Conservation (phyloP, 2,888 invertebrate genomes). For the Calameuta filiformis region DNA sequence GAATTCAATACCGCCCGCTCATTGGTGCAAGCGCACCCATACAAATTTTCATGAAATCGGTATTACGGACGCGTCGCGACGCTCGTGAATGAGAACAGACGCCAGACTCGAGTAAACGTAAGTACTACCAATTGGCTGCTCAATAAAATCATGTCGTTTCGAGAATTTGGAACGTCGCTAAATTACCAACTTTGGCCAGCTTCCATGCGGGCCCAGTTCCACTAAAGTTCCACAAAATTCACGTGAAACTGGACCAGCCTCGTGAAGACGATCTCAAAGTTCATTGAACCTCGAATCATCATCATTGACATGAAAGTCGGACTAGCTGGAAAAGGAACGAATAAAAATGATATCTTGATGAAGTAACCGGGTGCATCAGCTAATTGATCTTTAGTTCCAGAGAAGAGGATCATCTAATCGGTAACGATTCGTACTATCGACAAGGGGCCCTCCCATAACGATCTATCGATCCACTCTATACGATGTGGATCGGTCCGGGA, state of each 20-base stretch:
- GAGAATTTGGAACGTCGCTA: not conserved
- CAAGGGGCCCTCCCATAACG: not conserved
- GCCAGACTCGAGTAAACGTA: not conserved
- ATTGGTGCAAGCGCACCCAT: not conserved
- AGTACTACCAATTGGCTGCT: not conserved
- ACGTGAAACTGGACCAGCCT: not conserved
- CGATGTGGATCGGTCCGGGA: not conserved
- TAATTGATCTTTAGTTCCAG: conserved; percentile 29
- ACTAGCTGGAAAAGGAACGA: not conserved
- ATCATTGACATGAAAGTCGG: conserved; percentile 3
- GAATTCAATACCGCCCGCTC: not conserved
- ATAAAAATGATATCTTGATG: conserved; percentile 21
- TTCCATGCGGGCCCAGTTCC: not conserved
- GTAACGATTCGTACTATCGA: not conserved
- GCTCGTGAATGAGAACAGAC: not conserved
- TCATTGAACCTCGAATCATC: conserved; percentile 13
- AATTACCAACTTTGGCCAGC: not conserved
- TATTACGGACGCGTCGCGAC: not conserved
- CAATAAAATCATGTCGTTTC: not conserved
- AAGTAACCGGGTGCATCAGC: conserved; percentile 15
- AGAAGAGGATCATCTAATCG: not conserved
- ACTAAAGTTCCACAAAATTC: not conserved
- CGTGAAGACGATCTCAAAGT: not conserved
- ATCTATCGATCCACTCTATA: not conserved
- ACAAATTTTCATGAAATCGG: not conserved